Evolutionary conservation across 2,797 vertebrate genomes (phyloP), one percentile per base, ranked within the genome.

Genomic region (Acomys russatus): DNA sequence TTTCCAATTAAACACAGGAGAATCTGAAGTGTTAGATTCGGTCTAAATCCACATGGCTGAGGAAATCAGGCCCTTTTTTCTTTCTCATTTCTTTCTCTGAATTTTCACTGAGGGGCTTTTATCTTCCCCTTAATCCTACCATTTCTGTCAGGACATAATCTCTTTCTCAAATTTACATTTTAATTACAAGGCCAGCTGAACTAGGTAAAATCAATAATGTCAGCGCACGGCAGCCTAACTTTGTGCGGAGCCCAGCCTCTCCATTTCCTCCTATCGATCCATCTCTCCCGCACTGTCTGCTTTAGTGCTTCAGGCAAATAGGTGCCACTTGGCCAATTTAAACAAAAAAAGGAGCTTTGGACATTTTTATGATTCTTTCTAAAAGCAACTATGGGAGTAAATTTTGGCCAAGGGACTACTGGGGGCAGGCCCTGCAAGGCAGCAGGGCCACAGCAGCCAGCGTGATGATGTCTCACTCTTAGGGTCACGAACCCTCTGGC

Each of bases 131-230:
- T 99, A 99, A 99, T 99, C 99, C 99, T 98, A 98, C 99, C 99
- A 91, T 99, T 99, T 99, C 99, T 99, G 99, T 99, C 99, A 99
- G 99, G 99, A 99, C 99, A 98, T 99, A 99, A 99, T 99, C 99
- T 99, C 99, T 99, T 99, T 99, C 99, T 99, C 99, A 99, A 99
- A 99, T 99, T 99, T 99, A 99, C 99, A 99, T 99, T 99, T 99
- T 99, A 99, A 99, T 99, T 99, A 99, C 99, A 99, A 99, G 99
- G 99, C 99, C 99, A 99, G 99, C 99, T 99, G 99, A 99, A 99
- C 99, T 98, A 98, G 98, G 98, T 98, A 98, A 99, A 99, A 99
- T 99, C 99, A 99, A 99, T 99, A 99, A 98, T 98, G 98, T 99
- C 99, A 98, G 99, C 99, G 98, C 98, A 98, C 98, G 93, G 98